These are phyloP conservation scores for Aphaenogaster rudis DNA, from an alignment of 1,140 invertebrate species.

Conservation along the genomic window DNA sequence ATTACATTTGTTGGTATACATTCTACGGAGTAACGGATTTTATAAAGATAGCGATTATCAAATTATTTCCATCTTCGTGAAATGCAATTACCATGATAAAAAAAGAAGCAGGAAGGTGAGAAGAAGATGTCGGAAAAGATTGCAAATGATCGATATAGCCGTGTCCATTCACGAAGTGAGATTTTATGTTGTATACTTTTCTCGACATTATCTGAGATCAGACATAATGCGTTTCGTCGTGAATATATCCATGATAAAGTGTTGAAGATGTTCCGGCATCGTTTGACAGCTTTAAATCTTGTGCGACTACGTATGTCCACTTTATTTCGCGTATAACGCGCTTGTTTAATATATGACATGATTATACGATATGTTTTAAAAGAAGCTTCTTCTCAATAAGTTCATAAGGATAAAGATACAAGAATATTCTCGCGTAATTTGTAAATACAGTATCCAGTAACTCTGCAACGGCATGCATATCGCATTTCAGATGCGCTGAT, in stretches of 20 bases:
- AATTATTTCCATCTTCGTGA: background rate
- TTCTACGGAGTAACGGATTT: background rate
- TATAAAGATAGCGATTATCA: background rate
- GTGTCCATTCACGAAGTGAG: conserved; percentile 8
- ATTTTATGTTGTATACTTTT: conserved; percentile 17
- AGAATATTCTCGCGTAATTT: background rate
- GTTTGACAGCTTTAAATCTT: conserved; percentile 6
- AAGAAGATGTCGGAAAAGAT: background rate
- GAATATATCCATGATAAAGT: conserved; percentile 3
- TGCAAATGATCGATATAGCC: conserved; percentile 10
- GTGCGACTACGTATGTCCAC: background rate
- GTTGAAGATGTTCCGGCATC: background rate
- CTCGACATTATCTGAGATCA: background rate
- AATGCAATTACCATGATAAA: conserved; percentile 3
- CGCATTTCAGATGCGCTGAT: background rate
- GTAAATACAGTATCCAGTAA: background rate
- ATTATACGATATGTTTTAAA: background rate
- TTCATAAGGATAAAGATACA: background rate
- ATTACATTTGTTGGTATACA: background rate
- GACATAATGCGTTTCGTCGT: background rate
- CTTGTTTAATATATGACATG: background rate
- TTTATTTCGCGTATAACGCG: background rate
- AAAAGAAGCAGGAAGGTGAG: background rate
- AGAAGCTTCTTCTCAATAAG: background rate
- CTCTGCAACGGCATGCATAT: conserved; percentile 4